Conservation (phyloP, 2,797 vertebrate species). For the Neosilurus hyrtlii region DNA sequence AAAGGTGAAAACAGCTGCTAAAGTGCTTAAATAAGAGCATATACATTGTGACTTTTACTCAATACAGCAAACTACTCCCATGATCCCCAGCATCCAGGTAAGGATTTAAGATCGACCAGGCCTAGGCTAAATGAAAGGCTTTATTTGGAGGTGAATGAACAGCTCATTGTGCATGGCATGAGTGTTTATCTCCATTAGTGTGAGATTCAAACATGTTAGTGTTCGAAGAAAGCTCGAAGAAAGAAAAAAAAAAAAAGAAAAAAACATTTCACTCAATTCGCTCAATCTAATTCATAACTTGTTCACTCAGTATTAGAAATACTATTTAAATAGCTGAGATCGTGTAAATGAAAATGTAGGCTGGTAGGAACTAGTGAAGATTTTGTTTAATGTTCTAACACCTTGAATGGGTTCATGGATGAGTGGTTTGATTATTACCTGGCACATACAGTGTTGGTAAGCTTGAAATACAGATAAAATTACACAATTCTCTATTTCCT, state of each 20-base stretch:
- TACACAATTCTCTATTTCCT: too few species aligned
- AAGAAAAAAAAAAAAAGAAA: too few species aligned
- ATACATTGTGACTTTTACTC: conserved; percentile 9
- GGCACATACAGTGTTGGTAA: not conserved
- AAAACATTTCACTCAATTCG: too few species aligned
- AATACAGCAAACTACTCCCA: conserved; percentile 2
- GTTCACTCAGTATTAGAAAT: not conserved
- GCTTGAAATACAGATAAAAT: not conserved
- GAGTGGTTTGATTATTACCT: not conserved
- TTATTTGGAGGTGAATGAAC: conserved; percentile 19
- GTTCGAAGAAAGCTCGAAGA: too few species aligned
- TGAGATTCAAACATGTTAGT: conserved; percentile 18
- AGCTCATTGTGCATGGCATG: not conserved
- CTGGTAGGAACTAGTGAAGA: not conserved
- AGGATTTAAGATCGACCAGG: not conserved
- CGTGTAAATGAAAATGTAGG: not conserved
- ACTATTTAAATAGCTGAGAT: conserved; percentile 9
- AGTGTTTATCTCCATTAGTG: conserved; percentile 15
- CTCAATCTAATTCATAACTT: not conserved
- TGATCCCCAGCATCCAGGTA: not conserved
- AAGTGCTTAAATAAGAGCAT: conserved; percentile 10
- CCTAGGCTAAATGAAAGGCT: conserved; percentile 15
- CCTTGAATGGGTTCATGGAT: not conserved
- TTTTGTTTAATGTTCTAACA: not conserved
- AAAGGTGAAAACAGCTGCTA: not conserved